A percentile compares a stretch with the other conserved stretches of the same genome.
These are phyloP conservation scores for Drosophila novamexicana DNA, from an alignment of 1,140 invertebrate species.

Conservation along the genomic window DNA sequence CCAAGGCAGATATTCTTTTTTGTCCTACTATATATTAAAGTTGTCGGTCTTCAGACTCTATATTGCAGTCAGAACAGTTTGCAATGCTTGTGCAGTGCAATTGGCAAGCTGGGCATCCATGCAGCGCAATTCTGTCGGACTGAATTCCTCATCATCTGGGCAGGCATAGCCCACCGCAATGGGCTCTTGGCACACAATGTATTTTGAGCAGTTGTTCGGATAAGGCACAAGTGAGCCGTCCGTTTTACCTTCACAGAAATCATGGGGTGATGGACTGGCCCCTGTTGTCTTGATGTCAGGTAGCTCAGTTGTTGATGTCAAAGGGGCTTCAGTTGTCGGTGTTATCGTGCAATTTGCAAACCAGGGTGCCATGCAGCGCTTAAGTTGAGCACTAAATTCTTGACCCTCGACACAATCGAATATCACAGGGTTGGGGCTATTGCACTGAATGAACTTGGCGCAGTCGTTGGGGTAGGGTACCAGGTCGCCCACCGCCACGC, in stretches of 20 bases:
- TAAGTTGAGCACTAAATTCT: constrained; percentile 61
- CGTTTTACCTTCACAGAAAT: constrained; percentile 27
- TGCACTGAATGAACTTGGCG: constrained; percentile 59
- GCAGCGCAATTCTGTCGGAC: constrained; percentile 21
- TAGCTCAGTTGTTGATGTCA: constrained; percentile 3
- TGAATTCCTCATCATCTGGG: constrained; percentile 51
- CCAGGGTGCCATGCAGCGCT: constrained; percentile 60
- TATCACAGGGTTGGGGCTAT: constrained; percentile 24
- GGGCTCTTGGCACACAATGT: constrained; percentile 54
- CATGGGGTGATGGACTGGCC: background rate
- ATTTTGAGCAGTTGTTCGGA: constrained; percentile 63
- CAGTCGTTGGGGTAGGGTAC: constrained; percentile 71
- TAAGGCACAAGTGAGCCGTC: constrained; percentile 52
- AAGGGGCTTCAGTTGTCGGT: background rate
- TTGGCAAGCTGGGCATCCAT: constrained; percentile 41
- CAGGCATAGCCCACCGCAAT: constrained; percentile 59
- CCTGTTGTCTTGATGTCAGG: constrained; percentile 5
- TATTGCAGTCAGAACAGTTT: background rate
- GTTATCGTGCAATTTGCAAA: constrained; percentile 54
- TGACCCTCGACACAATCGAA: constrained; percentile 50
- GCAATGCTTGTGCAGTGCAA: constrained; percentile 14
- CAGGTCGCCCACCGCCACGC: constrained; percentile 34
- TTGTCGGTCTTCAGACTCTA: too few species aligned
- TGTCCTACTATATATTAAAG: too few species aligned
- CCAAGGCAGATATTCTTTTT: too few species aligned